Base-by-base conservation (phyloP, 2,113 vertebrate genomes). In the Lutjanus erythropterus region DNA sequence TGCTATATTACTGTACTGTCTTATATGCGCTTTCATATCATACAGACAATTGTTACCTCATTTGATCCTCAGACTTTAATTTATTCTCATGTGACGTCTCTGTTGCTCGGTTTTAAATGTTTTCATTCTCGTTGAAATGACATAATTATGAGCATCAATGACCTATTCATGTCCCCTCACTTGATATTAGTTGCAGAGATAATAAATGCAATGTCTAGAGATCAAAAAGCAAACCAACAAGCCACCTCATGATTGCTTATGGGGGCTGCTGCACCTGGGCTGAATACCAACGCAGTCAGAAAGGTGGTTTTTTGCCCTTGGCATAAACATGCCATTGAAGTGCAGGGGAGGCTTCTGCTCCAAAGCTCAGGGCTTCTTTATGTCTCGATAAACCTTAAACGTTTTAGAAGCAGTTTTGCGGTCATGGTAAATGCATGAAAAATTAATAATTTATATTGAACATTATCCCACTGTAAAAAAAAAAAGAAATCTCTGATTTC, bases 341-440 rank as follows among this genome's bases (percentile, higher is more conserved):
- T 82, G 78, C 55, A 86, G 39, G 4, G 21, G 44, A 83, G 73
- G 69, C 71, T 79, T 53, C 58, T 72, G 60, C 62, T 86, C 61
- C 68, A 93, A 88, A 88, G 86, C 85, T 88, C 86, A 83, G 80
- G 81, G 78, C 75, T 77, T 78, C 80, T 78, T 79, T 70, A 42
- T 81, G 76, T 81, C 56, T 56, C 64, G 73, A 84, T 76, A 73
- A 70, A 85, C 33, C 66, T 70, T 69, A 52, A 71, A 83, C 14
- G 71, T 81, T 75, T 73, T 35, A 47, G 42, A 68, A 67, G 60
- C 39, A 55, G 52, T 83, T 81, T 77, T 78, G 21, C 56, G 68
- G 69, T 35, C 64, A 29, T 68, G 69, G 27, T 71, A 53, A 61
- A 85, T 74, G 68, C 82, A 79, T 79, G 70, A 56, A 77, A 78